Base-by-base conservation (phyloP, 2,113 vertebrate genomes). In the Planiliza haematocheilus region DNA sequence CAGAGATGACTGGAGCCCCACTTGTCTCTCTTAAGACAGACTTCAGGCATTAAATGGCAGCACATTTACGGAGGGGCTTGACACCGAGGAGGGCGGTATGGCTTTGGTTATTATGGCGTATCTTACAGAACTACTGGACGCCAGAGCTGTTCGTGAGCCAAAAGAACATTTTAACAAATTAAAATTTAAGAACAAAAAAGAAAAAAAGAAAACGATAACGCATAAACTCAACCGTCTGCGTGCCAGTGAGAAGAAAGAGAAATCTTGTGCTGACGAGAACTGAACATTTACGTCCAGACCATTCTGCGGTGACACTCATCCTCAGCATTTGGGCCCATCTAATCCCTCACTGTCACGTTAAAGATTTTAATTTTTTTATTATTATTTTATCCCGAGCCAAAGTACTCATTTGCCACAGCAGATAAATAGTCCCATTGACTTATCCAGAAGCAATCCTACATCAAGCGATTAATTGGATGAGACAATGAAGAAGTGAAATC, bases 401-500 rank as follows among this genome's bases (percentile, higher is more conserved):
- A 86, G 60, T 75, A 70, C 64, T 84, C 66, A 70, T 91, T 89
- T 87, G 83, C 86, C 76, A 24, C 45, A 76, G 76, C 72, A 81
- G 85, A 89, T 88, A 90, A 92, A 86, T 88, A 77, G 80, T 57
- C 50, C 41, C 50, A 77, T 82, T 84, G 80, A 89, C 59, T 89
- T 88, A 86, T 86, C 81, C 88, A 70, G 67, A 74, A 74, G 79
- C 76, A 86, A 88, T 89, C 86, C 87, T 12, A 55, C 80, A 78
- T 78, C 79, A 83, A 87, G 79, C 82, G 80, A 89, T 87, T 88
- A 86, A 91, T 88, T 85, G 48, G 83, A 89, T 80, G 84, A 91
- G 90, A 88, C 88, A 89, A 85, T 86, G 38, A 73, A 72, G 73
- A 79, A 68, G 77, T 74, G 63, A 84, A 89, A 79, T 69, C 61